Conservation (phyloP, 2,113 vertebrate species). For the Equus przewalskii region DNA sequence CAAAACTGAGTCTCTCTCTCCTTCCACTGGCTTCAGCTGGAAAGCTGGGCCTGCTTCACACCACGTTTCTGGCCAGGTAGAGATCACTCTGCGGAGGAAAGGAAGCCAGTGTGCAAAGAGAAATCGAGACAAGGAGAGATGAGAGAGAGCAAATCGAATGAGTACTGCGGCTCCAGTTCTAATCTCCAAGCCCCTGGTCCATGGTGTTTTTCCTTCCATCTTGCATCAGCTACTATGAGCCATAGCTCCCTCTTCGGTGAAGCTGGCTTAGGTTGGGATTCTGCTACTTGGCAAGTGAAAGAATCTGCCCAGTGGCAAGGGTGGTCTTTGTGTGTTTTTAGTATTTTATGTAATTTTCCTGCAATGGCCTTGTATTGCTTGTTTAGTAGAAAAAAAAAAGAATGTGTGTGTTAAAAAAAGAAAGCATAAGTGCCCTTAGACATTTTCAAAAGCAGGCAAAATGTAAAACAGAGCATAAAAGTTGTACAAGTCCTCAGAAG, state of each 20-base stretch:
- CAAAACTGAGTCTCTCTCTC: background rate
- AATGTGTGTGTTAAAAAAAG: background rate
- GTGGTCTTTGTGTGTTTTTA: slow-evolving; percentile 28
- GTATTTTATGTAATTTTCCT: background rate
- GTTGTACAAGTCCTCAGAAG: background rate
- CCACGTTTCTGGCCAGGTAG: background rate
- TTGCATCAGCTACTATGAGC: background rate
- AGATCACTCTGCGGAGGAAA: background rate
- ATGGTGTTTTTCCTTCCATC: background rate
- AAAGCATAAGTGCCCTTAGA: background rate
- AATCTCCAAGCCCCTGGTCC: background rate
- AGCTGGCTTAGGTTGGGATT: background rate
- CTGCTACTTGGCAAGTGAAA: background rate
- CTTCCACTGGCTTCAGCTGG: background rate
- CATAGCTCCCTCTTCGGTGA: background rate
- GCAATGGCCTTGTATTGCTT: background rate
- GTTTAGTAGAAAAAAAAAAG: background rate
- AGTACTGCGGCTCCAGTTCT: background rate
- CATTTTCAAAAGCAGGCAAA: slow-evolving; percentile 14
- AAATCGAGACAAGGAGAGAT: background rate
- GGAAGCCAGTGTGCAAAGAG: background rate
- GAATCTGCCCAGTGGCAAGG: background rate
- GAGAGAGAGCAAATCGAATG: background rate
- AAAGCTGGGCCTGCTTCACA: background rate
- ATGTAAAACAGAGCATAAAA: background rate